Percentiles rank a stretch among this genome's conserved stretches.
Evolutionary conservation across 2,888 invertebrate genomes (phyloP).

Genomic region (Eugnorisma glareosa): DNA sequence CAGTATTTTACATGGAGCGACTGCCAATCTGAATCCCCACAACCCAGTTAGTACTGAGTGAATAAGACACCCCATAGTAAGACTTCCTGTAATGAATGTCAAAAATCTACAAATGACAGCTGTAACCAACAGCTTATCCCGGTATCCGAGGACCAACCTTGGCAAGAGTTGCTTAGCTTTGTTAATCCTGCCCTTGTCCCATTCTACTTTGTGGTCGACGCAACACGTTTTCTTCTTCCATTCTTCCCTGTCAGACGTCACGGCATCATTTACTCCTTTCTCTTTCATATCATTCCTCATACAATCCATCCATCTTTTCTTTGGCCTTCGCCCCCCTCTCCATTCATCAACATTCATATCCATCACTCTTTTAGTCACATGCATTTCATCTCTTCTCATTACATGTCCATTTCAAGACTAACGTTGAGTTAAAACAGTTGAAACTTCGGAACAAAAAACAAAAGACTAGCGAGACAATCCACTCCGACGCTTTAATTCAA

Average conservation of each 20-base stretch:
- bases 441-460: slow-evolving; percentile 11
- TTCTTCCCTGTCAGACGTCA: too few species aligned
- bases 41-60: not conserved
- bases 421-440: too few species aligned
- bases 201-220: too few species aligned
- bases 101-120: too few species aligned
- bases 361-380: not conserved
- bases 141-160: not conserved
- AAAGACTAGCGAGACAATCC: slow-evolving; percentile 15
- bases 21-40: not conserved
- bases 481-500: slow-evolving; percentile 19
- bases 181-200: not conserved
- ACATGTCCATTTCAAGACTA: not conserved
- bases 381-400: not conserved
- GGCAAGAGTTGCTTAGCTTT: not conserved
- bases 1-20: not conserved
- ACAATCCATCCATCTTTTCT: too few species aligned
- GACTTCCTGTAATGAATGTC: too few species aligned
- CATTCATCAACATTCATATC: not conserved
- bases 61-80: not conserved
- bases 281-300: too few species aligned
- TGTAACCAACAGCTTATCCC: too few species aligned
- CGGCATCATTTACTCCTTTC: too few species aligned
- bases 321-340: not conserved
- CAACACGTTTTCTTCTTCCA: too few species aligned